phyloP scores from a whole-genome alignment of 2,797 vertebrate genomes.

The Falco peregrinus region DNA sequence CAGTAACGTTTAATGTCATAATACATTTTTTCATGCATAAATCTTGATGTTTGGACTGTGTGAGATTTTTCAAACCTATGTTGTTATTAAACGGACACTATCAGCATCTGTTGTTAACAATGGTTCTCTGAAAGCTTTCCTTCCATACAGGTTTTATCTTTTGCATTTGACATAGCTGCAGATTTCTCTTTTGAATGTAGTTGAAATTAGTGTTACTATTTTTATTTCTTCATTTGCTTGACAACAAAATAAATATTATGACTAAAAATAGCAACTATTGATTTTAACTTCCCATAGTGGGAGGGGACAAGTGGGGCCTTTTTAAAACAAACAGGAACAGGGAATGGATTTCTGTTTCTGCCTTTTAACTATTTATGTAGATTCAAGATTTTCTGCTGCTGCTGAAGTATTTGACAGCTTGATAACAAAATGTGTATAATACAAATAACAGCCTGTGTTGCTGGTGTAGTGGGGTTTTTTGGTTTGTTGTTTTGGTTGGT shows the following conservation, averaged over 20 bases:
- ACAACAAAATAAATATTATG: neutral
- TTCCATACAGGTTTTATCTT: neutral
- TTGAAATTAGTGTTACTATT: constrained; percentile 4
- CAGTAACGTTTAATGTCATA: neutral
- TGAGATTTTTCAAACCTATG: neutral
- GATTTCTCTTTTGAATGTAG: neutral
- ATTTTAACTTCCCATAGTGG: constrained; percentile 27
- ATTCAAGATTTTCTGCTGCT: constrained; percentile 19
- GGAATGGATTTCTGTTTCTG: constrained; percentile 6
- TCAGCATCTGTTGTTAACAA: neutral
- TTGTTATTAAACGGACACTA: neutral
- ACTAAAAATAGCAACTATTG: constrained; percentile 46
- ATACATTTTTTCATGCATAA: neutral
- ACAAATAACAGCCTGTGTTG: constrained; percentile 57
- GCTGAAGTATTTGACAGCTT: constrained; percentile 41
- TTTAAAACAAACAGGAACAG: constrained; percentile 9
- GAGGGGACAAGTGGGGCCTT: neutral
- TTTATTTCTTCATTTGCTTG: constrained; percentile 38
- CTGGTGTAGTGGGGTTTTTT: neutral
- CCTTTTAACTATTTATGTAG: constrained; percentile 29
- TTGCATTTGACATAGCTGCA: neutral
- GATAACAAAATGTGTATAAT: constrained; percentile 43
- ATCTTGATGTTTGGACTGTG: neutral
- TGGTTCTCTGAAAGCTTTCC: neutral
- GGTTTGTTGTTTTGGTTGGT: neutral